Evolutionary conservation across 1,140 invertebrate species (phyloP).

Genomic region (Coelopa frigida): DNA sequence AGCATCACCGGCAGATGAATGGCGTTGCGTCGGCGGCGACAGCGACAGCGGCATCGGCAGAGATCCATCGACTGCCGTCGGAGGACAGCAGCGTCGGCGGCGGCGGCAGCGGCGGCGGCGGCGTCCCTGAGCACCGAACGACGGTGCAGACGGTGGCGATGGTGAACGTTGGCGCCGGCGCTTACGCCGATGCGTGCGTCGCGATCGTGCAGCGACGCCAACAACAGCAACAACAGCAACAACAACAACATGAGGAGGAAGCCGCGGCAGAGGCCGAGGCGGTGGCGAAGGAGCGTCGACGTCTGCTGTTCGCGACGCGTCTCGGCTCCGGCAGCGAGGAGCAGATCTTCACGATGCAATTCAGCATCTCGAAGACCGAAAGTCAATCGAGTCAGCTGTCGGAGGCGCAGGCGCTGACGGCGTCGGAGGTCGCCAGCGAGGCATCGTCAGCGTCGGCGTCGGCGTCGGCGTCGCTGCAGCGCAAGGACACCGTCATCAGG

Average conservation of each 20-base stretch:
- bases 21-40: slow-evolving; percentile 25
- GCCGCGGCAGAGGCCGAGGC: slow-evolving; percentile 13
- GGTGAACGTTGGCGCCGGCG: slow-evolving; percentile 25
- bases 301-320: slow-evolving; percentile 45
- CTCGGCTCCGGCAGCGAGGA: slow-evolving; percentile 45
- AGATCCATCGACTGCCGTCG: slow-evolving; percentile 17
- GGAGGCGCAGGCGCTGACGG: slow-evolving; percentile 35
- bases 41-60: slow-evolving; percentile 15
- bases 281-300: slow-evolving; percentile 35
- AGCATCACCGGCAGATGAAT: slow-evolving; percentile 14
- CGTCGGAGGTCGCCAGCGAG: slow-evolving; percentile 17
- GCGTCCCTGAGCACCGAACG: too few relatives aligned
- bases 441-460: slow-evolving; percentile 17
- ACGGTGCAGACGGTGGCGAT: slow-evolving; percentile 28
- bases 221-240: background rate
- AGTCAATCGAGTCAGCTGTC: slow-evolving; percentile 47
- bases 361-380: slow-evolving; percentile 47
- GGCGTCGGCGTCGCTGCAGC: slow-evolving; percentile 24
- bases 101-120: slow-evolving; percentile 2
- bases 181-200: slow-evolving; percentile 23
- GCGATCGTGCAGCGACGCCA: slow-evolving; percentile 28
- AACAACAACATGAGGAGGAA: slow-evolving; percentile 1
- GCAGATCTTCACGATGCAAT: slow-evolving; percentile 45
- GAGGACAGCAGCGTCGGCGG: slow-evolving; percentile 15
- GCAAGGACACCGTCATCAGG: slow-evolving; percentile 34